phyloP scores from a whole-genome alignment of 2,888 invertebrate species.

The Embidobia sp. region DNA sequence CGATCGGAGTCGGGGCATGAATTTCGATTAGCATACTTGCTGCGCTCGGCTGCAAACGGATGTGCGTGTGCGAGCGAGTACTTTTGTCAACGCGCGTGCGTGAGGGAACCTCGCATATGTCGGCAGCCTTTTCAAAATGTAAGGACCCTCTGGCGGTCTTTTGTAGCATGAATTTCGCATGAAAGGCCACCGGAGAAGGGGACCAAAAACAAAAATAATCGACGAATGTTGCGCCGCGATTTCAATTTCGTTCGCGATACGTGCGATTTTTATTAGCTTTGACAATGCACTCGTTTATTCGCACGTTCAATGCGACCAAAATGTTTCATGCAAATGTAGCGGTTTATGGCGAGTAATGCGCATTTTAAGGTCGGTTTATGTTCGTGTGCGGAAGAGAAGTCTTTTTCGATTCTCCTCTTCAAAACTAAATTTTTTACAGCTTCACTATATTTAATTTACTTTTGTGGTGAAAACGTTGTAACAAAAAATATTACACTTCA shows the following conservation, averaged over 20 bases:
- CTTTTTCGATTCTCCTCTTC: no score
- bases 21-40: conserved; percentile 34
- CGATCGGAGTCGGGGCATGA: not conserved
- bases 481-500: no score
- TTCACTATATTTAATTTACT: no score
- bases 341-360: no score
- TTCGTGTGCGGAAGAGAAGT: no score
- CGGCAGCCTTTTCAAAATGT: conserved; percentile 51
- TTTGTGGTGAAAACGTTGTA: no score
- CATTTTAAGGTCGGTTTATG: no score
- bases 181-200: conserved; percentile 8
- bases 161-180: conserved; percentile 44
- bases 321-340: not conserved
- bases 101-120: conserved; percentile 21
- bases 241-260: no score
- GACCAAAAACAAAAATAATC: conserved; percentile 37
- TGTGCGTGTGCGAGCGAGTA: conserved; percentile 1
- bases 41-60: not conserved
- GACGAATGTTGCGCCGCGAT: conserved; percentile 15
- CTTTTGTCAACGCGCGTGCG: not conserved
- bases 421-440: no score
- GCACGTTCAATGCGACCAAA: not conserved
- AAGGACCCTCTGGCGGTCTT: conserved; percentile 52
- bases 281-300: conserved; percentile 3
- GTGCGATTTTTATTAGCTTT: conserved; percentile 13